phyloP scores from a whole-genome alignment of 2,113 vertebrate genomes.

The Camarhynchus parvulus region DNA sequence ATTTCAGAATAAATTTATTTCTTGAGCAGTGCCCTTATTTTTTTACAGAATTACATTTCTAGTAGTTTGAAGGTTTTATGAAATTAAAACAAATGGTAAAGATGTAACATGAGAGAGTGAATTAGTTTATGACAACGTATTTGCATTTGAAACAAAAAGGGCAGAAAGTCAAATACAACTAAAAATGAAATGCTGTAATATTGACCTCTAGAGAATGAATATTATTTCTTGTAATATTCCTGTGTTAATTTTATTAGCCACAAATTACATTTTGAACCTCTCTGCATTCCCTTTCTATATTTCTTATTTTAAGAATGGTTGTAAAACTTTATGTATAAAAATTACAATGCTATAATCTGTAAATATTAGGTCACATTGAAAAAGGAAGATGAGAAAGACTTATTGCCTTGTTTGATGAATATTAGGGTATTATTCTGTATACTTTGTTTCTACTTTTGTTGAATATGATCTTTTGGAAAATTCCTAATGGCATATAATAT shows the following conservation, averaged over 20 bases:
- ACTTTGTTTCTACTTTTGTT: background rate
- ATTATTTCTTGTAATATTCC: background rate
- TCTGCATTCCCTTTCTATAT: background rate
- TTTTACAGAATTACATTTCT: background rate
- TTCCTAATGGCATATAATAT: background rate
- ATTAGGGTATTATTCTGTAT: background rate
- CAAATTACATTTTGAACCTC: background rate
- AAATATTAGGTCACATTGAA: background rate
- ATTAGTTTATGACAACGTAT: background rate
- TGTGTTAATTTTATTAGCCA: background rate
- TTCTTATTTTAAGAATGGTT: background rate
- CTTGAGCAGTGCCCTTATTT: background rate
- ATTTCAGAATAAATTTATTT: background rate
- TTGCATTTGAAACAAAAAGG: background rate
- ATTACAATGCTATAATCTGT: background rate
- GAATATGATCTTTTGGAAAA: background rate
- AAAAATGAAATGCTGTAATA: background rate
- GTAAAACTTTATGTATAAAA: background rate
- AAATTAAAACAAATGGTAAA: background rate
- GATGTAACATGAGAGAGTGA: background rate
- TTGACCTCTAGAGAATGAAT: background rate
- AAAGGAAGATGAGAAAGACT: background rate
- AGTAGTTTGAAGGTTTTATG: background rate
- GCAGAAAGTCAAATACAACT: background rate
- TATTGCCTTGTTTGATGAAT: background rate